A percentile compares a stretch with the other conserved stretches of the same genome.
Conservation (phyloP, 2,888 invertebrate genomes). For the Eupeodes latifasciatus region DNA sequence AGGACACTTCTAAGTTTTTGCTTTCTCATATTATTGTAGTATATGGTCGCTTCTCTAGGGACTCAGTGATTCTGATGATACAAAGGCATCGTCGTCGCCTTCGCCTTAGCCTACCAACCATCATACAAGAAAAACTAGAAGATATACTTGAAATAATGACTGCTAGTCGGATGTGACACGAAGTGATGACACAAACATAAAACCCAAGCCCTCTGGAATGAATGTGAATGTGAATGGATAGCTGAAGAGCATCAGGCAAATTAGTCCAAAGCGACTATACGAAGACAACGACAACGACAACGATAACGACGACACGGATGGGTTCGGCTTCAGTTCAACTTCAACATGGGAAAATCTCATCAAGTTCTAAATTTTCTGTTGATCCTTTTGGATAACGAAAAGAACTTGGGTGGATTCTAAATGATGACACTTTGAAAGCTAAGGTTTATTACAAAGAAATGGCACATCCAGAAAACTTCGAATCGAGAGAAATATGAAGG, state of each 20-base stretch:
- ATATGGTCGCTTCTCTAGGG: conserved; percentile 30
- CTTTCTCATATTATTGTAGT: background rate
- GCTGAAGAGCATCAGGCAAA: conserved; percentile 22
- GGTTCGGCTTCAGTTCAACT: background rate
- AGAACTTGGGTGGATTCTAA: conserved; percentile 34
- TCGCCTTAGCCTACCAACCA: background rate
- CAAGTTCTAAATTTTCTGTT: conserved; percentile 49
- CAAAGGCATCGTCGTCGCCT: conserved; percentile 3
- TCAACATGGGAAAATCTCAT: conserved; percentile 21
- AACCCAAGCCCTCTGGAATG: conserved; percentile 14
- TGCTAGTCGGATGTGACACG: conserved; percentile 59
- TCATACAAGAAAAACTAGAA: conserved; percentile 13
- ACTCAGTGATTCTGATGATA: conserved; percentile 30
- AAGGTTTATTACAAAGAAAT: conserved; percentile 36
- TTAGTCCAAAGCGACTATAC: conserved; percentile 50
- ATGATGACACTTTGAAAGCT: conserved; percentile 37
- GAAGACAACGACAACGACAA: background rate
- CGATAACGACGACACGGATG: background rate
- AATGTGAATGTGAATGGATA: background rate
- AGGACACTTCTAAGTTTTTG: conserved; percentile 21
- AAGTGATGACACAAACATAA: conserved; percentile 59
- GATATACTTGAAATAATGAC: conserved; percentile 59
- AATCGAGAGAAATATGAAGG: background rate
- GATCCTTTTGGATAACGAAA: conserved; percentile 52
- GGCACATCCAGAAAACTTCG: conserved; percentile 1